Evolutionary conservation across 2,113 vertebrate species (phyloP), one percentile per base, ranked within the genome.

Genomic region (Hyla sarda): DNA sequence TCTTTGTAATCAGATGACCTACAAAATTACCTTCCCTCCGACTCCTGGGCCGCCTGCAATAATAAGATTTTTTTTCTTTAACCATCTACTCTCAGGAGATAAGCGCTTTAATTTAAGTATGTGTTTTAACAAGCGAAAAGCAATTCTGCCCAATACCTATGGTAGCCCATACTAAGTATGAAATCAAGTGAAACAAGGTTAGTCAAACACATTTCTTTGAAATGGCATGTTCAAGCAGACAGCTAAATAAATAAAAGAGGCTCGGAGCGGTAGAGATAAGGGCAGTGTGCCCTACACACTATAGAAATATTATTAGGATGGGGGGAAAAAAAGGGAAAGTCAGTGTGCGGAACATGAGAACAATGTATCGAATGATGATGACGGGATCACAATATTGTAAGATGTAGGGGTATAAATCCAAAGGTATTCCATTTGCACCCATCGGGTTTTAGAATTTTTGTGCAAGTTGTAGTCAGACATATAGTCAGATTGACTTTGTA

Each of bases 91-190:
- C 28, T 72, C 84, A 73, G 6, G 41, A 80, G 77, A 86, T 86
- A 86, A 86, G 84, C 77, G 47, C 47, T 81, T 86, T 86, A 72
- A 86, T 86, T 82, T 87, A 87, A 87, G 78, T 87, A 71, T 87
- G 67, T 74, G 85, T 87, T 87, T 87, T 87, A 87, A 87, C 65
- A 87, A 73, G 77, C 67, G 37, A 74, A 47, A 87, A 74, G 52
- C 85, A 74, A 74, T 81, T 82, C 78, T 60, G 69, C 21, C 19
- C 76, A 87, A 73, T 80, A 81, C 85, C 77, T 60, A 62, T 32
- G 34, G 52, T 48, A 72, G 34, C 73, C 77, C 58, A 34, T 84
- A 77, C 83, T 65, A 71, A 81, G 65, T 87, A 87, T 74, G 77
- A 87, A 82, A 87, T 87, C 85, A 73, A 72, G 67, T 41, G 37